A percentile compares a stretch with the other conserved stretches of the same genome.
Evolutionary conservation across 2,797 vertebrate genomes (phyloP).

Genomic region (Toxotes lorentzi): DNA sequence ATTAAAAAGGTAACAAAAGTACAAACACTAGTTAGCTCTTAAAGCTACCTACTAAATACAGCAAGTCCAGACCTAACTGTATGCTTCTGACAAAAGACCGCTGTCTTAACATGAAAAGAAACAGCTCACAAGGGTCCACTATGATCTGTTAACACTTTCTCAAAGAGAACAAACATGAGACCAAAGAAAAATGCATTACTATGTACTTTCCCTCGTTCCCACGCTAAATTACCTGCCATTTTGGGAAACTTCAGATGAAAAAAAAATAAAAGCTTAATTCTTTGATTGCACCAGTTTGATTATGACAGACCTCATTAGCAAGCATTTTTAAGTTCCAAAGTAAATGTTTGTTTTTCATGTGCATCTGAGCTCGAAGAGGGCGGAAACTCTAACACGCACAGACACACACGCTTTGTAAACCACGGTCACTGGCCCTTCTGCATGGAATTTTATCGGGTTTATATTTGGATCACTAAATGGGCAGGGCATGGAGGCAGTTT

Average conservation of each 20-base stretch:
- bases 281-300: slow-evolving; percentile 59
- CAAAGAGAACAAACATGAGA: slow-evolving; percentile 38
- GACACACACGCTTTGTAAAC: slow-evolving; percentile 56
- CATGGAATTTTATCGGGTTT: slow-evolving; percentile 80
- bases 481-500: slow-evolving; percentile 56
- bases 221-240: slow-evolving; percentile 62
- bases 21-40: slow-evolving; percentile 47
- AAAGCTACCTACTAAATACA: slow-evolving; percentile 16
- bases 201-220: slow-evolving; percentile 57
- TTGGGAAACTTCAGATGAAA: slow-evolving; percentile 46
- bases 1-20: slow-evolving; percentile 59
- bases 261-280: slow-evolving; percentile 26
- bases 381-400: slow-evolving; percentile 49
- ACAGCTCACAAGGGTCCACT: slow-evolving; percentile 37
- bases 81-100: slow-evolving; percentile 26
- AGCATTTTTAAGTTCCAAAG: slow-evolving; percentile 73
- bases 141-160: slow-evolving; percentile 49
- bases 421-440: slow-evolving; percentile 64
- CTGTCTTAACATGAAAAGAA: slow-evolving; percentile 54
- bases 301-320: slow-evolving; percentile 65
- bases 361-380: slow-evolving; percentile 68
- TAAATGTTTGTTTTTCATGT: slow-evolving; percentile 81
- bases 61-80: slow-evolving; percentile 47
- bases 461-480: slow-evolving; percentile 79
- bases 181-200: slow-evolving; percentile 30